Conservation (phyloP, 2,113 vertebrate genomes). For the Hypocryptadius cinnamomeus region DNA sequence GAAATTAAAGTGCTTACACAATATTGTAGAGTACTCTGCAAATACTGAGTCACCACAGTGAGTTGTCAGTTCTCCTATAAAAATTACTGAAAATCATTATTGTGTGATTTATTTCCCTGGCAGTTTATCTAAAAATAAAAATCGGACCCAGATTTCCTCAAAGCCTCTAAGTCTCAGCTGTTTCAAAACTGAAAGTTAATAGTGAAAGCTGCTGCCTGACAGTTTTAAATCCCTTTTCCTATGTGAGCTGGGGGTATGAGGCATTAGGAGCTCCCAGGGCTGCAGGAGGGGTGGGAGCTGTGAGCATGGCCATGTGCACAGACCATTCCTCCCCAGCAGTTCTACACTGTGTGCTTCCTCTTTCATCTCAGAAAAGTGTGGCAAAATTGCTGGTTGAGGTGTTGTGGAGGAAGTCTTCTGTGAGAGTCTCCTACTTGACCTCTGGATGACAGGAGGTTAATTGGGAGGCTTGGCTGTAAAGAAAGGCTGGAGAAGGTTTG, state of each 20-base stretch:
- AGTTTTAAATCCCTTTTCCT: background rate
- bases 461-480: background rate
- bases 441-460: background rate
- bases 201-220: background rate
- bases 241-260: background rate
- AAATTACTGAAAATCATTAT: constrained; percentile 32
- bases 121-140: constrained; percentile 43
- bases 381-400: background rate
- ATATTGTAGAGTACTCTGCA: background rate
- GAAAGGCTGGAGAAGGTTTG: background rate
- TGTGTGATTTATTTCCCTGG: constrained; percentile 39
- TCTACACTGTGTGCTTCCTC: background rate
- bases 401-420: background rate
- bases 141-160: background rate
- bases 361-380: background rate
- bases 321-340: background rate
- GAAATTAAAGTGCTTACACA: background rate
- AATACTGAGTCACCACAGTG: background rate
- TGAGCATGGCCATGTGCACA: accelerated
- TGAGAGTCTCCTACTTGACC: background rate
- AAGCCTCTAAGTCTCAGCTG: constrained; percentile 13
- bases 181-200: constrained; percentile 7
- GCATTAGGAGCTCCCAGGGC: background rate
- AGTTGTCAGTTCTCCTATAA: background rate
- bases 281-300: background rate